Conservation (phyloP, 2,888 invertebrate species). For the Panzeria rudis region DNA sequence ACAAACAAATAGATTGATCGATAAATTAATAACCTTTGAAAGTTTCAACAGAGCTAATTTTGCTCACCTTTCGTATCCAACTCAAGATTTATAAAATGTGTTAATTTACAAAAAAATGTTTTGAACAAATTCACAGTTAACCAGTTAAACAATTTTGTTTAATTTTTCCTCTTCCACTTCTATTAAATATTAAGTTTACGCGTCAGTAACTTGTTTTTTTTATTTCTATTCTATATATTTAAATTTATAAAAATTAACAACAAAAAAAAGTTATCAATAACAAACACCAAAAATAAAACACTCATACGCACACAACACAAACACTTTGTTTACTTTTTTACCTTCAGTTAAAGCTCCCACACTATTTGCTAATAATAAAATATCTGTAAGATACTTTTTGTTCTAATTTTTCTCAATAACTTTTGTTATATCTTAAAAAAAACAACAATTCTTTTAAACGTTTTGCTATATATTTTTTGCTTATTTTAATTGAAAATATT, state of each 20-base stretch:
- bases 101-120: neutral
- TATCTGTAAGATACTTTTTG: slow-evolving; percentile 52
- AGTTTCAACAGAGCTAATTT: neutral
- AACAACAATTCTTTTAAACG: neutral
- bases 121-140: slow-evolving; percentile 5
- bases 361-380: slow-evolving; percentile 55
- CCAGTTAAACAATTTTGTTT: slow-evolving; percentile 23
- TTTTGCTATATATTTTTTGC: slow-evolving; percentile 4
- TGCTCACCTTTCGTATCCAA: neutral
- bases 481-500: slow-evolving; percentile 45
- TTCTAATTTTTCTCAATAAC: slow-evolving; percentile 29
- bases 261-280: slow-evolving; percentile 41
- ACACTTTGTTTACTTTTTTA: slow-evolving; percentile 59
- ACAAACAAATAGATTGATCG: slow-evolving; percentile 12
- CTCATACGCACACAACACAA: slow-evolving; percentile 12
- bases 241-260: slow-evolving; percentile 44
- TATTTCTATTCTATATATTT: slow-evolving; percentile 33
- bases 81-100: neutral
- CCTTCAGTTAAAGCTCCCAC: slow-evolving; percentile 73
- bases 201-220: slow-evolving; percentile 60
- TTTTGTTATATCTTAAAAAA: slow-evolving; percentile 1
- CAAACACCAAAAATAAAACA: slow-evolving; percentile 36
- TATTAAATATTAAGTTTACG: slow-evolving; percentile 12
- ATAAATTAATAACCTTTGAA: slow-evolving; percentile 37
- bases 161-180: slow-evolving; percentile 18